Evolutionary conservation across 2,888 invertebrate genomes (phyloP).

Genomic region (Gonocerus acuteangulatus): DNA sequence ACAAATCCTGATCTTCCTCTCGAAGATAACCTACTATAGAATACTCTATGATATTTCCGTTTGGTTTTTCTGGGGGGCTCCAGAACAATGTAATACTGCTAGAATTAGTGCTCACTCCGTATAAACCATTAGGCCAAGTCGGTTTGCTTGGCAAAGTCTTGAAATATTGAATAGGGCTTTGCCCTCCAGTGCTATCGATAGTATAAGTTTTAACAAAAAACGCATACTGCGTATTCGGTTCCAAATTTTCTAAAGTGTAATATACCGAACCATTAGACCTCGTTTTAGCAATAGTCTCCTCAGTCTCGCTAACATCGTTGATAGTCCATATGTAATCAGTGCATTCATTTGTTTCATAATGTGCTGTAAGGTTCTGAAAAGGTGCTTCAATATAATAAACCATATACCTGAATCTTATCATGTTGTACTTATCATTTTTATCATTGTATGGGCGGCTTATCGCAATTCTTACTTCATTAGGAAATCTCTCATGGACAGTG

Average conservation of each 20-base stretch:
- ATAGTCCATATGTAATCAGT: slow-evolving; percentile 45
- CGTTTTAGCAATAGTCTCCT: neutral
- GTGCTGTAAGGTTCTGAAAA: slow-evolving; percentile 49
- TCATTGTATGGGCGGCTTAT: slow-evolving; percentile 27
- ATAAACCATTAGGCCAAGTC: slow-evolving; percentile 41
- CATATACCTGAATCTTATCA: slow-evolving; percentile 51
- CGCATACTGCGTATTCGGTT: slow-evolving; percentile 63
- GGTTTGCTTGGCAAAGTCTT: slow-evolving; percentile 46
- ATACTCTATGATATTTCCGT: slow-evolving; percentile 54
- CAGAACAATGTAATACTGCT: slow-evolving; percentile 51
- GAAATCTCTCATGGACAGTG: slow-evolving; percentile 39
- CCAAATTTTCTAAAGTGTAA: slow-evolving; percentile 45
- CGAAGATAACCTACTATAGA: slow-evolving; percentile 42
- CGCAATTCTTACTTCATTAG: slow-evolving; percentile 32
- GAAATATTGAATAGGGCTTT: slow-evolving; percentile 47
- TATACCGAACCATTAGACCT: slow-evolving; percentile 21
- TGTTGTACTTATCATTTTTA: slow-evolving; percentile 11
- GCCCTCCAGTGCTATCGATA: slow-evolving; percentile 44
- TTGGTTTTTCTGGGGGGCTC: slow-evolving; percentile 52
- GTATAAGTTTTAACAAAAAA: slow-evolving; percentile 62
- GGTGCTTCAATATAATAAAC: slow-evolving; percentile 54
- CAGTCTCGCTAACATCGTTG: slow-evolving; percentile 41
- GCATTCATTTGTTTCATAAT: slow-evolving; percentile 52
- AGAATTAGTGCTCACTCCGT: slow-evolving; percentile 43
- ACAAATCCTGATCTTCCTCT: slow-evolving; percentile 39